phyloP scores from a whole-genome alignment of 2,888 invertebrate species.

The Pegoplata infirma region DNA sequence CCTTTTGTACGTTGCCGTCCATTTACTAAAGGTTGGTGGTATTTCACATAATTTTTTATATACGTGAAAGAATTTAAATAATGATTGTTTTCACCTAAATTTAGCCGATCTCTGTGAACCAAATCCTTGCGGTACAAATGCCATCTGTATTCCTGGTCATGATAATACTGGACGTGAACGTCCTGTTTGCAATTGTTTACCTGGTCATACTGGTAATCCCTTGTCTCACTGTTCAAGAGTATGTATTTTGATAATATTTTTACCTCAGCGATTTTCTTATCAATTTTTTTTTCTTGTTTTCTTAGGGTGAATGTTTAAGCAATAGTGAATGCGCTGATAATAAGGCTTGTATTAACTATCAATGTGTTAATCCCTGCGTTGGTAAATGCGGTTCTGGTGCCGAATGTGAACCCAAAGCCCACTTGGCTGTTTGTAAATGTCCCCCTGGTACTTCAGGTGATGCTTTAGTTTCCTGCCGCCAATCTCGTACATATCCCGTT shows the following conservation, averaged over 20 bases:
- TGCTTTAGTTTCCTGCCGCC: slow-evolving; percentile 81
- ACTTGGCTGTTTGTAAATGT: slow-evolving; percentile 91
- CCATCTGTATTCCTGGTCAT: slow-evolving; percentile 87
- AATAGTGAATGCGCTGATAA: slow-evolving; percentile 88
- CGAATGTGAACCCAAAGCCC: slow-evolving; percentile 85
- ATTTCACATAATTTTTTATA: neutral
- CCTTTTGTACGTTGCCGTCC: slow-evolving; percentile 90
- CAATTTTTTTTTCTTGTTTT: too few relatives aligned
- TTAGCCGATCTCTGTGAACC: slow-evolving; percentile 90
- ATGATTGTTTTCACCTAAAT: slow-evolving; percentile 36
- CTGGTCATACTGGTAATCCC: slow-evolving; percentile 89
- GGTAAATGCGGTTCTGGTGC: slow-evolving; percentile 89
- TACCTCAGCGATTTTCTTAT: too few relatives aligned
- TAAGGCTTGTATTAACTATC: slow-evolving; percentile 87
- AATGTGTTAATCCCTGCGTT: slow-evolving; percentile 86
- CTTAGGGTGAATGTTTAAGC: slow-evolving; percentile 86
- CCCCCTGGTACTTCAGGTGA: slow-evolving; percentile 83
- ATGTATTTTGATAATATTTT: too few relatives aligned
- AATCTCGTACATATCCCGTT: slow-evolving; percentile 75
- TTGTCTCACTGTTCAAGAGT: slow-evolving; percentile 83
- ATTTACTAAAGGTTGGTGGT: slow-evolving; percentile 86
- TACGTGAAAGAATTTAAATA: neutral
- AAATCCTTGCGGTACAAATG: slow-evolving; percentile 88
- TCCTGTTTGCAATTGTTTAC: slow-evolving; percentile 90
- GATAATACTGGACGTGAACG: slow-evolving; percentile 89